A percentile compares a stretch with the other conserved stretches of the same genome.
Evolutionary conservation across 2,888 invertebrate genomes (phyloP).

Genomic region (Diloba caeruleocephala): DNA sequence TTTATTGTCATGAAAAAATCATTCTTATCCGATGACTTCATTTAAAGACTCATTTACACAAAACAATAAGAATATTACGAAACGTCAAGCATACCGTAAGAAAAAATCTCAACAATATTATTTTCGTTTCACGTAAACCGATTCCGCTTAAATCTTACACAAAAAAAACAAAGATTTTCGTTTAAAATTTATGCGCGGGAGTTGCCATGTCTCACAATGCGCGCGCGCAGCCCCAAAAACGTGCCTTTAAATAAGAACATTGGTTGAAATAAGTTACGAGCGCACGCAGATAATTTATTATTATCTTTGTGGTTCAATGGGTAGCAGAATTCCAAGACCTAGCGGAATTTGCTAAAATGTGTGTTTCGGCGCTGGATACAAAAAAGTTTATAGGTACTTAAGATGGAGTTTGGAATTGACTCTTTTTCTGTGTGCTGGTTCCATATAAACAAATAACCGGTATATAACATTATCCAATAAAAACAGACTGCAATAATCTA

Average conservation of each 20-base stretch:
- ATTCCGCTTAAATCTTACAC: slow-evolving; percentile 62
- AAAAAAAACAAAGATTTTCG: slow-evolving; percentile 61
- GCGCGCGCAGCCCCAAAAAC: slow-evolving; percentile 63
- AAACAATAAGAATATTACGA: slow-evolving; percentile 4
- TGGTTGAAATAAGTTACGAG: slow-evolving; percentile 73
- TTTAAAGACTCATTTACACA: slow-evolving; percentile 15
- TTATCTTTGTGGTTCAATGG: slow-evolving; percentile 52
- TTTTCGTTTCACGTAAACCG: slow-evolving; percentile 65
- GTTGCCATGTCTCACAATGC: slow-evolving; percentile 69
- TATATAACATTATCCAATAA: too few relatives aligned
- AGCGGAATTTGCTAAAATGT: slow-evolving; percentile 33
- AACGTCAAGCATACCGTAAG: slow-evolving; percentile 4
- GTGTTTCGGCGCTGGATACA: slow-evolving; percentile 9
- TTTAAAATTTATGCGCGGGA: slow-evolving; percentile 71
- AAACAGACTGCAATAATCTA: too few relatives aligned
- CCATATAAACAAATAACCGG: too few relatives aligned
- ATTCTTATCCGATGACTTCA: slow-evolving; percentile 7
- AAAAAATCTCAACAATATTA: slow-evolving; percentile 11
- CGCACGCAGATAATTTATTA: slow-evolving; percentile 70
- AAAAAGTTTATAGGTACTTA: background rate
- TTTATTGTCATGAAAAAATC: slow-evolving; percentile 7
- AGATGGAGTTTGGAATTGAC: background rate
- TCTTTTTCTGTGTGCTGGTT: too few relatives aligned
- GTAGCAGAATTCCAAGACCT: slow-evolving; percentile 37
- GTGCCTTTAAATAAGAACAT: slow-evolving; percentile 66